Percentiles rank a stretch among this genome's conserved stretches.
Conservation (phyloP, 2,113 vertebrate genomes). For the Ailuropoda melanoleuca region DNA sequence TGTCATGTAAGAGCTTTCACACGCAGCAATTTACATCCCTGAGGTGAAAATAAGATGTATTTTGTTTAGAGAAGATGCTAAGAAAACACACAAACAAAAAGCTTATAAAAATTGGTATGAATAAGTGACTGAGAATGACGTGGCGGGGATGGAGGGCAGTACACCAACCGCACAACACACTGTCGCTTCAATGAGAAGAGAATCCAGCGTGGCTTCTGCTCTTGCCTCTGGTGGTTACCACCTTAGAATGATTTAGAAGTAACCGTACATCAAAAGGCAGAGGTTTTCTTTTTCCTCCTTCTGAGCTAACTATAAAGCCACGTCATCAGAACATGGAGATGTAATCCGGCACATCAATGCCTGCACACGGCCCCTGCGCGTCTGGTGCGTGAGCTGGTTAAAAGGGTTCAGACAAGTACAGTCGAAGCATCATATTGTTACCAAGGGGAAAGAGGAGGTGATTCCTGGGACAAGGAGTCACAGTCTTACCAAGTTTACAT, state of each 20-base stretch:
- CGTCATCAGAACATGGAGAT: neutral
- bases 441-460: neutral
- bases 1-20: neutral
- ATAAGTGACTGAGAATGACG: too few species aligned
- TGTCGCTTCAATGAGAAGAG: accelerated
- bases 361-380: accelerated
- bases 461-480: neutral
- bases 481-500: neutral
- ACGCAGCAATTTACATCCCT: neutral
- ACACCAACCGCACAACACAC: accelerated
- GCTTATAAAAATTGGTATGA: neutral
- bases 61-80: neutral
- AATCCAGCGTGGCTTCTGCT: neutral
- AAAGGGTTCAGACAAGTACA: neutral
- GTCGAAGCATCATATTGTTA: neutral
- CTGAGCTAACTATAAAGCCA: neutral
- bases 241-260: neutral
- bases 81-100: neutral
- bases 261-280: neutral
- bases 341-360: neutral
- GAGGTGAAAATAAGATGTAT: neutral
- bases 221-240: neutral
- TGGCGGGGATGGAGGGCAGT: neutral
- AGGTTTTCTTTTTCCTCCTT: neutral
- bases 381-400: neutral